Conservation (phyloP, 23 tunicate genomes). For the Pegea sp. region DNA sequence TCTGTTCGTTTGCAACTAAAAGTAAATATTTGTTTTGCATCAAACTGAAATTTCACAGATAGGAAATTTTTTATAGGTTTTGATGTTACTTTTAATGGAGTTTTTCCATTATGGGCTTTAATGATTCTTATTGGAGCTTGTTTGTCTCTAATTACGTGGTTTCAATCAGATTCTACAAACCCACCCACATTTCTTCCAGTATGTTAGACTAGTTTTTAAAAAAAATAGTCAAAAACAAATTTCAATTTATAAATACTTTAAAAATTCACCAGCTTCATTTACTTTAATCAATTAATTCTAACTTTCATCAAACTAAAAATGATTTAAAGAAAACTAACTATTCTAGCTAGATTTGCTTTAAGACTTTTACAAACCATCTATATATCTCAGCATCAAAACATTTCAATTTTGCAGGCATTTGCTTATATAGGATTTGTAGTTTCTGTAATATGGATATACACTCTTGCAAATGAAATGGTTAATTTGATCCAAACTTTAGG, state of each 20-base stretch:
- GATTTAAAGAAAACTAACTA: no score
- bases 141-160: slow-evolving; percentile 18
- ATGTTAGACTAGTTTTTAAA: no score
- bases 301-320: no score
- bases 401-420: slow-evolving; percentile 19
- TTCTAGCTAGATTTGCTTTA: no score
- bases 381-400: no score
- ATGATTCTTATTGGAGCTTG: slow-evolving; percentile 25
- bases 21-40: no score
- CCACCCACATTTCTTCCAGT: slow-evolving; percentile 53
- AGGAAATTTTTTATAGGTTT: no score
- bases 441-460: slow-evolving; percentile 58
- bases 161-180: slow-evolving; percentile 12
- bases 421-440: slow-evolving; percentile 74
- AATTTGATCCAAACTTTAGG: slow-evolving; percentile 81
- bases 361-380: no score
- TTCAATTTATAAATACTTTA: background rate
- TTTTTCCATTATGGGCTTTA: slow-evolving; percentile 65
- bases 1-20: slow-evolving; percentile 70
- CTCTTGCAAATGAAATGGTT: slow-evolving; percentile 77
- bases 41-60: no score
- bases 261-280: no score
- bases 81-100: slow-evolving; percentile 10
- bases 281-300: no score
- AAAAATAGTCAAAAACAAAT: no score